phyloP scores from a whole-genome alignment of 1,140 invertebrate genomes.

The Coptotermes formosanus region DNA sequence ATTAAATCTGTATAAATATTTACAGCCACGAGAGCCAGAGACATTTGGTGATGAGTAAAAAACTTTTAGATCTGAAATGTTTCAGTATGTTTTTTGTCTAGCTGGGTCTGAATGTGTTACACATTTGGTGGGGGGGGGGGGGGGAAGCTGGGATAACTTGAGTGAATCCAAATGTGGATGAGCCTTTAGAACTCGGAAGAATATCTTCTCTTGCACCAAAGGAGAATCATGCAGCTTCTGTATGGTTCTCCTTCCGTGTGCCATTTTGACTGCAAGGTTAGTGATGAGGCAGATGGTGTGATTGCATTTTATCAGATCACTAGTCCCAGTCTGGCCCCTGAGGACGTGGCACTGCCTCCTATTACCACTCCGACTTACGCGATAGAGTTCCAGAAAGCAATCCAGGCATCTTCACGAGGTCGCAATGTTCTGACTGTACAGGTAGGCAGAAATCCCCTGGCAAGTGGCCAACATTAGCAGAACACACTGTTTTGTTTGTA shows the following conservation, averaged over 20 bases:
- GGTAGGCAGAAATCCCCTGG: slow-evolving; percentile 44
- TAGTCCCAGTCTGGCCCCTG: slow-evolving; percentile 46
- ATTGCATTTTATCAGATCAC: slow-evolving; percentile 44
- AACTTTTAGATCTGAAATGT: no score
- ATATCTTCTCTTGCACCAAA: not conserved
- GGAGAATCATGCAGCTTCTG: not conserved
- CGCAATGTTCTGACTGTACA: slow-evolving; percentile 60
- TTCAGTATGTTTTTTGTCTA: no score
- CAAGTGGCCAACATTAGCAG: not conserved
- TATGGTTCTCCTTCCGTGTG: slow-evolving; percentile 27
- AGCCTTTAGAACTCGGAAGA: not conserved
- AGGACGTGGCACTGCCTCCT: slow-evolving; percentile 53
- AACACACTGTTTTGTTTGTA: not conserved
- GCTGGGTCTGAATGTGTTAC: no score
- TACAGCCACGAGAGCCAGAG: no score
- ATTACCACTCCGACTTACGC: slow-evolving; percentile 61
- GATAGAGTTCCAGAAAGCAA: slow-evolving; percentile 63
- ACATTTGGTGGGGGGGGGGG: no score
- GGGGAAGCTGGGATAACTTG: no score
- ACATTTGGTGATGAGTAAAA: no score
- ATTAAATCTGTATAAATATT: no score
- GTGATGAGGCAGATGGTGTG: slow-evolving; percentile 24
- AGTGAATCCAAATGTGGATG: not conserved
- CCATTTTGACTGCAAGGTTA: slow-evolving; percentile 29
- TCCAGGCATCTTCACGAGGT: slow-evolving; percentile 61